Conservation (phyloP, 2,113 vertebrate species). For the Ginglymostoma cirratum region DNA sequence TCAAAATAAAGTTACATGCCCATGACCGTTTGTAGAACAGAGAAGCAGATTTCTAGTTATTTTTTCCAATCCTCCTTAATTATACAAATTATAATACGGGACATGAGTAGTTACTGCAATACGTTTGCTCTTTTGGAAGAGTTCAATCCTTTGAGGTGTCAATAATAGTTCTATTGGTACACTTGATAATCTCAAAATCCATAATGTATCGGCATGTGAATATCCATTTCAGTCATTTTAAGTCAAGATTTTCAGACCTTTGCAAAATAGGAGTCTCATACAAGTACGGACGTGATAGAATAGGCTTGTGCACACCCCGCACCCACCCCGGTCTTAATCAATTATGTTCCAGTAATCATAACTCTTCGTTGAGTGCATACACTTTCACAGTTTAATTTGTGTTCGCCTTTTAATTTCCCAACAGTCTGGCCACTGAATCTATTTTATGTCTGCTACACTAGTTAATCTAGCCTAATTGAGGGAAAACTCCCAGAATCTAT, state of each 20-base stretch:
- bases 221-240: neutral
- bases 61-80: neutral
- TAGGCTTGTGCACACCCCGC: neutral
- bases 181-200: neutral
- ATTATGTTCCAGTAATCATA: neutral
- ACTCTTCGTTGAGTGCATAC: neutral
- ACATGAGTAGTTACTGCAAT: neutral
- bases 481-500: neutral
- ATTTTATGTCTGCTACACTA: neutral
- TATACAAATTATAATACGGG: neutral
- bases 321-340: neutral
- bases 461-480: neutral
- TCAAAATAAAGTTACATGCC: neutral
- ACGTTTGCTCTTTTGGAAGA: neutral
- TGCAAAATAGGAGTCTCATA: neutral
- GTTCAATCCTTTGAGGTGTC: neutral
- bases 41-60: neutral
- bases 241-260: neutral
- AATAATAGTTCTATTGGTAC: neutral
- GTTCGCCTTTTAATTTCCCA: neutral
- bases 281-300: neutral
- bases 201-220: neutral
- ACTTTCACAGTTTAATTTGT: neutral
- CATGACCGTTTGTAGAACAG: neutral
- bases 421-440: neutral